These are phyloP conservation scores for Zaprionus kolodkinae DNA, from an alignment of 1,140 invertebrate species.

Conservation along the genomic window DNA sequence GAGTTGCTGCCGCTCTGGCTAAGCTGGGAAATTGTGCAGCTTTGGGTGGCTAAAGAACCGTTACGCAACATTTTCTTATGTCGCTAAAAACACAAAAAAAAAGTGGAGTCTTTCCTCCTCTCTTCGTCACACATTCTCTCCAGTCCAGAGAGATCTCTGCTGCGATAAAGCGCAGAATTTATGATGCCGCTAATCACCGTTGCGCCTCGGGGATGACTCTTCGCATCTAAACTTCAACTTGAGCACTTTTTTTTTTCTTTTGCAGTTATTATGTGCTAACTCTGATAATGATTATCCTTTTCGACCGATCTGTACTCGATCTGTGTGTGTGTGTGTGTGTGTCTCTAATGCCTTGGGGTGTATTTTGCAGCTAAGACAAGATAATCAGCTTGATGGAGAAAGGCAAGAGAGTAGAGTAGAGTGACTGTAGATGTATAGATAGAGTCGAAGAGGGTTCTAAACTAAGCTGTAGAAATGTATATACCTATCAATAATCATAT, in stretches of 20 bases:
- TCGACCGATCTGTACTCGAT: constrained; percentile 9
- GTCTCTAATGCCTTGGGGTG: constrained; percentile 10
- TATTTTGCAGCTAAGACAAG: constrained; percentile 12
- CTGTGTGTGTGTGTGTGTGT: not conserved
- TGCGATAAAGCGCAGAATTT: constrained; percentile 48
- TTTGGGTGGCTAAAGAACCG: constrained; percentile 51
- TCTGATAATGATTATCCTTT: constrained; percentile 51
- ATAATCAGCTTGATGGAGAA: constrained; percentile 22
- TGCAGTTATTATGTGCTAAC: constrained; percentile 57
- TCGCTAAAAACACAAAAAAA: not conserved
- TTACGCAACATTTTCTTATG: constrained; percentile 43
- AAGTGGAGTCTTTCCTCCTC: not conserved
- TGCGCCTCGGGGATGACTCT: constrained; percentile 46
- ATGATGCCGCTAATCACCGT: constrained; percentile 50
- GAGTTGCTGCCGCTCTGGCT: not conserved
- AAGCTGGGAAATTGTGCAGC: constrained; percentile 30
- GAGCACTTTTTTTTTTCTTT: constrained; percentile 36
- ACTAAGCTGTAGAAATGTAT: not conserved
- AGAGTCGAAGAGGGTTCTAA: not conserved
- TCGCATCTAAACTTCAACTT: constrained; percentile 21
- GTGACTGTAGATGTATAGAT: too few relatives aligned
- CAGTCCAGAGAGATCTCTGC: constrained; percentile 14
- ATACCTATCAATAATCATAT: too few relatives aligned
- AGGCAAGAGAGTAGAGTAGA: not conserved
- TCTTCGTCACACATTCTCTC: not conserved